Conservation (phyloP, 2,113 vertebrate genomes). For the Rhinolophus ferrumequinum region DNA sequence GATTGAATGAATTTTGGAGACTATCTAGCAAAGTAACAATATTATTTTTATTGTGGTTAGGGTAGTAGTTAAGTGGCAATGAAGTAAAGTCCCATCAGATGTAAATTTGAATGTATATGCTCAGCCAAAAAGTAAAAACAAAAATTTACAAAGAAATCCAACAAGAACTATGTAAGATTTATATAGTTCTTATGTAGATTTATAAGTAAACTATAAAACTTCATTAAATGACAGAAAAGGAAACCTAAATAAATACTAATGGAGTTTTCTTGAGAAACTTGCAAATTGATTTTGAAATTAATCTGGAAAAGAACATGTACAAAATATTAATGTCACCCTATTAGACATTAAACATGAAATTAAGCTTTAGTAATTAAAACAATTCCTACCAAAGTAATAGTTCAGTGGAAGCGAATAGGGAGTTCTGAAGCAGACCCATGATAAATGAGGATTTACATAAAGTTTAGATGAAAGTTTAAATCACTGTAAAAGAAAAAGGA, state of each 20-base stretch:
- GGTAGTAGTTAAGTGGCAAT: not conserved
- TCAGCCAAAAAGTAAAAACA: not conserved
- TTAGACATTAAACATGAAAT: not conserved
- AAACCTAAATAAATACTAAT: constrained; percentile 29
- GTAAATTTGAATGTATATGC: not conserved
- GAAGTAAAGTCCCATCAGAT: not conserved
- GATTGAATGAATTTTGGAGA: not conserved
- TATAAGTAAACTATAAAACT: not conserved
- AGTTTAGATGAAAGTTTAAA: constrained; percentile 24
- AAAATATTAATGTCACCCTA: not conserved
- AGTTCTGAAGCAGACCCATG: not conserved
- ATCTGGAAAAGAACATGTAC: not conserved
- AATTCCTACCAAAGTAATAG: not conserved
- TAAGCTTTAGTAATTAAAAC: not conserved
- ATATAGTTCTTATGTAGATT: too few species aligned
- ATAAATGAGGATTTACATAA: not conserved
- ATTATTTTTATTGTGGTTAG: not conserved
- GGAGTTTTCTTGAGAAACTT: constrained; percentile 3
- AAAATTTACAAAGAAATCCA: not conserved
- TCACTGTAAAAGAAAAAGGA: not conserved
- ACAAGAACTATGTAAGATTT: not conserved
- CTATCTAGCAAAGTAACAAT: not conserved
- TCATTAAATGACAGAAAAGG: not conserved
- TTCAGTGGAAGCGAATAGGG: not conserved
- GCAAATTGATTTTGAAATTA: not conserved